A percentile compares a stretch with the other conserved stretches of the same genome.
phyloP scores from a whole-genome alignment of 2,888 invertebrate species.

The Ganaspis brasiliensis region DNA sequence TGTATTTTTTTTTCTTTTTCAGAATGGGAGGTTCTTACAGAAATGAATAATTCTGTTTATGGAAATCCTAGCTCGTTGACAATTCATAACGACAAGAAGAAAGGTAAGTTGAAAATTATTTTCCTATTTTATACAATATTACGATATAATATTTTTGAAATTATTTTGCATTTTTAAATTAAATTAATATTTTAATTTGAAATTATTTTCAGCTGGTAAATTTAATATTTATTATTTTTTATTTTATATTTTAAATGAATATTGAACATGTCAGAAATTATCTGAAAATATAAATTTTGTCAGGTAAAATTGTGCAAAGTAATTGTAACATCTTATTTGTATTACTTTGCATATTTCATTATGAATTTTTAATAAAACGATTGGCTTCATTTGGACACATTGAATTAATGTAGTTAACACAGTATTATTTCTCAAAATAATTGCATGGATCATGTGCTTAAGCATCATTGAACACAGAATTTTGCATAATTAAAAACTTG shows the following conservation, averaged over 20 bases:
- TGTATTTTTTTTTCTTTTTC: constrained; percentile 64
- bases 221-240: not conserved
- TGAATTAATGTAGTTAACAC: not conserved
- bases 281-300: no score
- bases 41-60: constrained; percentile 84
- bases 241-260: not conserved
- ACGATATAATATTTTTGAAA: not conserved
- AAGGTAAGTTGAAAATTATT: constrained; percentile 66
- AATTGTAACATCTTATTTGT: no score
- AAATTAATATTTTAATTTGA: not conserved
- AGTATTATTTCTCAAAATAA: constrained; percentile 28
- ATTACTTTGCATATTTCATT: not conserved
- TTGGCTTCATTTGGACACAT: constrained; percentile 14
- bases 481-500: constrained; percentile 33
- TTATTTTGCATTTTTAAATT: not conserved
- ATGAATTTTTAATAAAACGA: not conserved
- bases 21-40: constrained; percentile 81
- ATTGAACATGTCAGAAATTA: no score
- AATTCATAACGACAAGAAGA: constrained; percentile 81
- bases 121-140: constrained; percentile 6
- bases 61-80: constrained; percentile 85
- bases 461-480: not conserved
- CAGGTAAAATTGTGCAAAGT: no score
- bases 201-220: no score
- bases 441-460: constrained; percentile 31